phyloP scores from a whole-genome alignment of 2,113 vertebrate species.

The Neolamprologus cancellatus region DNA sequence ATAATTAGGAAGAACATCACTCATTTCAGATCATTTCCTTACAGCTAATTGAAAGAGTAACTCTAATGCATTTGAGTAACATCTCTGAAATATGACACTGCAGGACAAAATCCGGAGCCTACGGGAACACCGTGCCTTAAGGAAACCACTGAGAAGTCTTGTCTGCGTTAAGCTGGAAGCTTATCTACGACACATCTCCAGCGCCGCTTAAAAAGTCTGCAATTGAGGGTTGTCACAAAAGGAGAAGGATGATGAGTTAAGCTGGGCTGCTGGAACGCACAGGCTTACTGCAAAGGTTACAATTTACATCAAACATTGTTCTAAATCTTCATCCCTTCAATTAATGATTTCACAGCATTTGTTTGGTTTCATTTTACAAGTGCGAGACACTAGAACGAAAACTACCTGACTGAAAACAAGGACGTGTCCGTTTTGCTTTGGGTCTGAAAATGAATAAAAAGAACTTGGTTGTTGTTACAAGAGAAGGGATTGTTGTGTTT shows the following conservation, averaged over 20 bases:
- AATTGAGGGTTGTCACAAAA: constrained; percentile 61
- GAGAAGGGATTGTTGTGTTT: not conserved
- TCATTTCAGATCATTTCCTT: not conserved
- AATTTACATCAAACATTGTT: constrained; percentile 17
- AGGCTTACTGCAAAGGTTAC: constrained; percentile 13
- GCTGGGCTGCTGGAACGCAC: constrained; percentile 1
- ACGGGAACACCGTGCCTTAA: not conserved
- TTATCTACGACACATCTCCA: constrained; percentile 61
- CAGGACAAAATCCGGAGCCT: not conserved
- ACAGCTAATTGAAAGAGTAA: constrained; percentile 6
- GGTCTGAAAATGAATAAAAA: not conserved
- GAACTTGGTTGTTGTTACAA: not conserved
- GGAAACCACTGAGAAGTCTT: constrained; percentile 23
- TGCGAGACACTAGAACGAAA: not conserved
- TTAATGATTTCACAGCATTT: not conserved
- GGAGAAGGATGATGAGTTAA: constrained; percentile 47
- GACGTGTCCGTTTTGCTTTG: not conserved
- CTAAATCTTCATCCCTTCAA: not conserved
- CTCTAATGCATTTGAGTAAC: constrained; percentile 1
- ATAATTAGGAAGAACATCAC: not conserved
- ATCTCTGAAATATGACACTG: constrained; percentile 53
- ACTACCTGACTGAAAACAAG: not conserved
- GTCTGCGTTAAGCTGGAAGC: constrained; percentile 46
- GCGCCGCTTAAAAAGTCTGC: constrained; percentile 54
- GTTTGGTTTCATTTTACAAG: not conserved